Conservation (phyloP, 2,888 invertebrate genomes). For the Philonicus albiceps region DNA sequence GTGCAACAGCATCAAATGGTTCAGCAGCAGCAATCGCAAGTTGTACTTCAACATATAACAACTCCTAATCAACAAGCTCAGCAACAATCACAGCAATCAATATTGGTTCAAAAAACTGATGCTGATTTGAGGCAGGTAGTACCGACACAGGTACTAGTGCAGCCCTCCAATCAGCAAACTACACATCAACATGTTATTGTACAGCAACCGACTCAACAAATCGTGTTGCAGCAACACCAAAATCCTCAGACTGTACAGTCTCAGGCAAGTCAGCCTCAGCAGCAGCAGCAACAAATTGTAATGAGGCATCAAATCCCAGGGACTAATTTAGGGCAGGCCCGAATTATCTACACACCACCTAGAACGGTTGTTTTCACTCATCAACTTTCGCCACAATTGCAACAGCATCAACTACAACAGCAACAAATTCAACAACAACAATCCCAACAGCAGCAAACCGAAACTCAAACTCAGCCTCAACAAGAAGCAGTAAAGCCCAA, state of each 20-base stretch:
- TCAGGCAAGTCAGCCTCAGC: not conserved
- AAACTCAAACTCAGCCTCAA: constrained; percentile 55
- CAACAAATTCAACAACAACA: constrained; percentile 55
- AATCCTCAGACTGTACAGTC: constrained; percentile 53
- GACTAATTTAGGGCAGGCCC: constrained; percentile 42
- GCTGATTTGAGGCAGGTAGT: not conserved
- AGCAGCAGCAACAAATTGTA: constrained; percentile 57
- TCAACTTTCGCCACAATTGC: constrained; percentile 8
- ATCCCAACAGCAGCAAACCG: constrained; percentile 54
- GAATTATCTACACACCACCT: constrained; percentile 55
- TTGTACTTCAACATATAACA: constrained; percentile 41
- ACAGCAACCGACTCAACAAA: constrained; percentile 43
- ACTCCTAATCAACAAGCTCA: constrained; percentile 36
- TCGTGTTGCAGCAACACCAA: constrained; percentile 52
- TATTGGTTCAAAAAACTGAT: constrained; percentile 35
- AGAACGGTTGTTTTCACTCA: constrained; percentile 43
- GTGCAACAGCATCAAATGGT: constrained; percentile 19
- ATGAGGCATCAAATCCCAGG: constrained; percentile 56
- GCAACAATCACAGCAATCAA: constrained; percentile 51
- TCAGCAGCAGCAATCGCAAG: constrained; percentile 6
- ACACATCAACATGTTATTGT: constrained; percentile 49
- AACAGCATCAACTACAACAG: constrained; percentile 49
- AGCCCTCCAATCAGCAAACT: constrained; percentile 48
- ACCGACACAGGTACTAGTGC: constrained; percentile 35
- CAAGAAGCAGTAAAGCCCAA: constrained; percentile 51